Evolutionary conservation across 2,888 invertebrate genomes (phyloP).

Genomic region (Carabus problematicus): DNA sequence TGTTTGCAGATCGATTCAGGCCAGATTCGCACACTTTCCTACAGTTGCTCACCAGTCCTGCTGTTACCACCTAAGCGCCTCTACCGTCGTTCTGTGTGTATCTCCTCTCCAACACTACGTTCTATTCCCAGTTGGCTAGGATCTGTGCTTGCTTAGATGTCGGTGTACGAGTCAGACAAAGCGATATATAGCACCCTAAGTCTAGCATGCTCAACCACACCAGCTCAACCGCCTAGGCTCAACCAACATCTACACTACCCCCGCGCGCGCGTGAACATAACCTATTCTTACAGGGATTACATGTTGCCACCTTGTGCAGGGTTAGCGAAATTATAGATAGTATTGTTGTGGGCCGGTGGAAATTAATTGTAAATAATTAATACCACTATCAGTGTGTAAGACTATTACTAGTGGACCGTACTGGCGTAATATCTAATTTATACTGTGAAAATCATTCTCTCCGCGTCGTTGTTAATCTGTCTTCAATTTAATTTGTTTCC

Average conservation of each 20-base stretch:
- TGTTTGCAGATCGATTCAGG: conserved; percentile 10
- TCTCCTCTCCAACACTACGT: neutral
- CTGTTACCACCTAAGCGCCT: neutral
- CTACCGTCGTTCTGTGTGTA: neutral
- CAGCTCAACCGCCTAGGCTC: too few relatives aligned
- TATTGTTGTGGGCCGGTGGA: too few relatives aligned
- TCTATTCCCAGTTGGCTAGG: neutral
- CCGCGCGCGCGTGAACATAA: too few relatives aligned
- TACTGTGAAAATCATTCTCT: neutral
- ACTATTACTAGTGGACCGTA: too few relatives aligned
- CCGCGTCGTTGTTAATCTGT: conserved; percentile 4
- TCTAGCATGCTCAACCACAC: too few relatives aligned
- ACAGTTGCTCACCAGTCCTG: neutral
- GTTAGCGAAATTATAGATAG: too few relatives aligned
- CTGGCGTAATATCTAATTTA: too few relatives aligned
- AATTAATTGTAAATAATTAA: too few relatives aligned
- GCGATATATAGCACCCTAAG: neutral
- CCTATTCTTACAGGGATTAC: too few relatives aligned
- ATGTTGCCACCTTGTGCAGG: too few relatives aligned
- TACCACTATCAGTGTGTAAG: too few relatives aligned
- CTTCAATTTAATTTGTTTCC: conserved; percentile 9
- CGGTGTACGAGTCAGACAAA: neutral
- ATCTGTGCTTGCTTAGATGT: neutral
- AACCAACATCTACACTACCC: too few relatives aligned
- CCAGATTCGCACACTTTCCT: neutral